Evolutionary conservation across 2,888 invertebrate genomes (phyloP).

Genomic region (Drosophila meridiana): DNA sequence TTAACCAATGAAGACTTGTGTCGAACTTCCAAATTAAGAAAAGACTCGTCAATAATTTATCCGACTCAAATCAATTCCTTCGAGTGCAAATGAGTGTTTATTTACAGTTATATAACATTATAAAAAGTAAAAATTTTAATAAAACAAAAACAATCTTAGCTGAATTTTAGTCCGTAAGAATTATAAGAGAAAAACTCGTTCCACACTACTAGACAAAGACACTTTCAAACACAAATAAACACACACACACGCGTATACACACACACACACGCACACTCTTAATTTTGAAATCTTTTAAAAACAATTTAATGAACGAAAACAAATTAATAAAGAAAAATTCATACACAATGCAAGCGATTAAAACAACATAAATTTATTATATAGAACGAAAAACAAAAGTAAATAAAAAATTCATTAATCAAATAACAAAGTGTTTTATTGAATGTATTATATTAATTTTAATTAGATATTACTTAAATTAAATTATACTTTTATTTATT

Average conservation of each 20-base stretch:
- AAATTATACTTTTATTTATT: neutral
- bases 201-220: slow-evolving; percentile 18
- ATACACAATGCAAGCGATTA: slow-evolving; percentile 68
- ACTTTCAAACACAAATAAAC: slow-evolving; percentile 24
- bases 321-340: slow-evolving; percentile 37
- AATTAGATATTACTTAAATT: neutral
- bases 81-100: slow-evolving; percentile 65
- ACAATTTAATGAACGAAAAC: slow-evolving; percentile 26
- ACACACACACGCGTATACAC: slow-evolving; percentile 14
- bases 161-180: slow-evolving; percentile 68
- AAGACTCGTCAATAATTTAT: slow-evolving; percentile 35
- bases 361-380: slow-evolving; percentile 73
- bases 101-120: slow-evolving; percentile 49
- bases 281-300: slow-evolving; percentile 50
- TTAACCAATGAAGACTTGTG: slow-evolving; percentile 19
- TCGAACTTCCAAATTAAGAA: slow-evolving; percentile 26
- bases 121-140: slow-evolving; percentile 25
- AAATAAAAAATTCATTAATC: slow-evolving; percentile 82
- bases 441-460: neutral
- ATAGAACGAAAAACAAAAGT: slow-evolving; percentile 67
- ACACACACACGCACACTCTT: slow-evolving; percentile 18
- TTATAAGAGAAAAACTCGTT: slow-evolving; percentile 33
- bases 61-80: slow-evolving; percentile 40
- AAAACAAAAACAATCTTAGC: slow-evolving; percentile 51
- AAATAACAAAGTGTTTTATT: slow-evolving; percentile 31